A percentile compares a stretch with the other conserved stretches of the same genome.
phyloP scores from a whole-genome alignment of 2,113 vertebrate genomes.

The cattle (Bos taurus) region ARS-UCD2.0 NC_037334.1:93038001-93038500 shows the following conservation, averaged over 20 bases:
- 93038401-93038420: not conserved
- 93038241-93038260: not conserved
- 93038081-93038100: not conserved
- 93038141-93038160: not conserved
- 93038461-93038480: not conserved
- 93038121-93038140: accelerated
- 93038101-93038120: not conserved
- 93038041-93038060: not conserved
- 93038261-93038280: not conserved
- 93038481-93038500: not conserved
- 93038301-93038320: not conserved
- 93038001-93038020: not conserved
- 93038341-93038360: not conserved
- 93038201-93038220: not conserved
- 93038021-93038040: accelerated
- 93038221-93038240: not conserved
- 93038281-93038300: not conserved
- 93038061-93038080: not conserved
- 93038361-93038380: not conserved
- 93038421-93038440: not conserved
- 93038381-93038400: not conserved
- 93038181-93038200: not conserved
- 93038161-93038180: not conserved
- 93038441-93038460: not conserved
- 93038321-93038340: not conserved